Evolutionary conservation across 2,888 invertebrate genomes (phyloP).

Genomic region (Protophormia terraenovae): DNA sequence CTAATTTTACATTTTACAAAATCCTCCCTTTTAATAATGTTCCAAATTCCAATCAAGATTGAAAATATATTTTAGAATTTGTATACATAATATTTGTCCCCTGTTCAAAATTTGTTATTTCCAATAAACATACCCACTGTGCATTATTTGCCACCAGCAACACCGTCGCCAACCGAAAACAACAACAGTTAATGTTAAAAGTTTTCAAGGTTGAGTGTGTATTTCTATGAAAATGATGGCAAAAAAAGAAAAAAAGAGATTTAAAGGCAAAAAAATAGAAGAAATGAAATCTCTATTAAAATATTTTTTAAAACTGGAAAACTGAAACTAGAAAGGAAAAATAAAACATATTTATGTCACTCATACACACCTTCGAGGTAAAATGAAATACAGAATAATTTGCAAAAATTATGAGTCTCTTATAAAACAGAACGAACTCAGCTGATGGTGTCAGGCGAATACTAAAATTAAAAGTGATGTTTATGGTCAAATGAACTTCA

Average conservation of each 20-base stretch:
- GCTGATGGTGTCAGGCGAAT: not conserved
- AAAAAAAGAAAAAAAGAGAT: not conserved
- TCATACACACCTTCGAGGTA: not conserved
- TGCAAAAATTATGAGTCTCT: not conserved
- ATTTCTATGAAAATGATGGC: not conserved
- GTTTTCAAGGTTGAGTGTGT: not conserved
- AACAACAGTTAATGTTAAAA: not conserved
- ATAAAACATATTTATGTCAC: not conserved
- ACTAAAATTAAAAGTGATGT: not conserved
- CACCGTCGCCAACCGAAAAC: no score
- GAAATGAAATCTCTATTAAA: not conserved
- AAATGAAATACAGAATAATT: not conserved
- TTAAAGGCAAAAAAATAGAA: not conserved
- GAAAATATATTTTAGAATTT: no score
- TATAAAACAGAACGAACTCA: not conserved
- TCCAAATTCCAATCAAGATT: no score
- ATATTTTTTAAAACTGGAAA: not conserved
- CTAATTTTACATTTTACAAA: no score
- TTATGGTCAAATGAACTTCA: not conserved
- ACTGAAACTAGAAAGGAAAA: not conserved
- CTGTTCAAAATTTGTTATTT: no score
- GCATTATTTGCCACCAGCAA: not conserved
- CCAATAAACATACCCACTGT: not conserved
- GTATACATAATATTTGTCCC: no score
- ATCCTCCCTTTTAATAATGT: no score